Evolutionary conservation across 35 echinoderm and acorn worm species (phyloP).

Genomic region (Apostichopus parvimensis): DNA sequence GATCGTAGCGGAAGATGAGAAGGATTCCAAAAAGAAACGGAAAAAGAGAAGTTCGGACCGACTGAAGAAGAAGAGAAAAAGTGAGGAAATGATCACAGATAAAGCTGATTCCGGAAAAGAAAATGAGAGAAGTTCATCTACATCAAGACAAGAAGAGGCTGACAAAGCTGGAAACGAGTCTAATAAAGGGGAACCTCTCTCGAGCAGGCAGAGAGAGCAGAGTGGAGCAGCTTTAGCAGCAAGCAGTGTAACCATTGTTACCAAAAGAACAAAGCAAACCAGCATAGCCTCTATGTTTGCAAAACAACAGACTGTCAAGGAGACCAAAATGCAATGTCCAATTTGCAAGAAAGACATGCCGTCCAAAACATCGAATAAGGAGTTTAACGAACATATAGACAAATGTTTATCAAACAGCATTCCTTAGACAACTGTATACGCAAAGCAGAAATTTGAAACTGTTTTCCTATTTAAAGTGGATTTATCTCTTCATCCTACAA

Average conservation of each 20-base stretch:
- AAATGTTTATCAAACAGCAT: conserved; percentile 42
- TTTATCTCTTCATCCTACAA: no score
- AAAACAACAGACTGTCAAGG: conserved; percentile 34
- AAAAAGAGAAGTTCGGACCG: conserved; percentile 24
- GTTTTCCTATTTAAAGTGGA: not conserved
- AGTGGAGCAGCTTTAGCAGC: not conserved
- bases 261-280: conserved; percentile 60
- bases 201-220: not conserved
- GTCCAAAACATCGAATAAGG: conserved; percentile 49
- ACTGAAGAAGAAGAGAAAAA: conserved; percentile 28
- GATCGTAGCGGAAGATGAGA: conserved; percentile 16
- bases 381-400: conserved; percentile 84
- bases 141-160: not conserved
- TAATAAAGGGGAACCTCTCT: not conserved
- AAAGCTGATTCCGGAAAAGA: conserved; percentile 7
- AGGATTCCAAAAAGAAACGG: conserved; percentile 17
- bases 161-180: not conserved
- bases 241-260: not conserved
- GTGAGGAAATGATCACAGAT: not conserved
- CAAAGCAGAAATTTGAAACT: no score
- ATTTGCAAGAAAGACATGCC: conserved; percentile 66
- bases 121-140: not conserved
- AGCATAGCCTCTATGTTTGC: conserved; percentile 39
- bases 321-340: conserved; percentile 69
- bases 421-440: no score